Evolutionary conservation across 1,140 invertebrate species (phyloP), one percentile per base, ranked within the genome.

Genomic region (Polypedilum vanderplanki): DNA sequence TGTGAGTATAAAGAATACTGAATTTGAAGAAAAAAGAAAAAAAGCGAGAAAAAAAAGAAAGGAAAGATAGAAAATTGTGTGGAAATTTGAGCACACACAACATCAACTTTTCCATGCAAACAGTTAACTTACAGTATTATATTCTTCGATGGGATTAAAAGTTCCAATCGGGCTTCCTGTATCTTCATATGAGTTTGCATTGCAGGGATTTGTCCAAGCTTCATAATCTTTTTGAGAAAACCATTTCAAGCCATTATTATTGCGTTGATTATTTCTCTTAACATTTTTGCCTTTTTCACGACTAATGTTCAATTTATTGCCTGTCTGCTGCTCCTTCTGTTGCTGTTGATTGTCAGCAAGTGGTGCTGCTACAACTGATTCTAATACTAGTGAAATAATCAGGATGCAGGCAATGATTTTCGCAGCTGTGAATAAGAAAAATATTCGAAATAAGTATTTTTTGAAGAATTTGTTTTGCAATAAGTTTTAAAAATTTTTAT

Each of bases 351-450:
- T 70, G 65, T 70, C 65, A 70, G 17, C 17, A 20, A 70, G 65
- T 70, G 65, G 65, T 20, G 65, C 65, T 70, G 65, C 65, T 5
- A 12, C 17, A 10, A 18, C 20, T 70, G 65, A 20, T 8, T 18
- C 7, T 9, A 18, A 9, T 3, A 70, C 1, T 9, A 18, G 8
- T 70, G 18, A 20, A 10, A 22, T 18, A 7, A 70, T 70, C 65
- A 70, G 18, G 65, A 70, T 18, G 65, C 65, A 70, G 65, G 65
- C 65, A 70, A 70, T 20, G 65, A 70, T 70, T 70, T 70, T 70
- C 3, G 65, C 65, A 70, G 18, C 65, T 70, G 65, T 20, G 8
- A 7, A 57, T 12, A n/a, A 15, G 12, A 57, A 15, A 57, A 57
- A 57, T 57, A 12, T 15, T 57, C n/a, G n/a, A 0, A 57, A n/a